phyloP scores from a whole-genome alignment of 2,888 invertebrate genomes.

The Muscina levida region DNA sequence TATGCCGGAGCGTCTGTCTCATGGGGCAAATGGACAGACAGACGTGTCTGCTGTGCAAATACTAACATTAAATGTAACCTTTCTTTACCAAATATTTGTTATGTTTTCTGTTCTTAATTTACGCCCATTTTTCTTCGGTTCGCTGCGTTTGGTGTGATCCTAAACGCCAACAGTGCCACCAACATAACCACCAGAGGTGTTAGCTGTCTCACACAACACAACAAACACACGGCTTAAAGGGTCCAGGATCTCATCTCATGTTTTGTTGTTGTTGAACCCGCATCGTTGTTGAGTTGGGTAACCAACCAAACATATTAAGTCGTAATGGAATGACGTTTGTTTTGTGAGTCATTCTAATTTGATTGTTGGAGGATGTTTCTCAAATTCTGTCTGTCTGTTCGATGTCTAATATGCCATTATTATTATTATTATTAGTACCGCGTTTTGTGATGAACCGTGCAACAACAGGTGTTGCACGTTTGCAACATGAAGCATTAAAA shows the following conservation, averaged over 20 bases:
- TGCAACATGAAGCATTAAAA: slow-evolving; percentile 14
- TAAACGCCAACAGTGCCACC: slow-evolving; percentile 1
- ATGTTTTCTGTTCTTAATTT: slow-evolving; percentile 45
- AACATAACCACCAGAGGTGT: too few relatives aligned
- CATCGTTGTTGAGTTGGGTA: neutral
- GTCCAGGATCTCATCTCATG: slow-evolving; percentile 17
- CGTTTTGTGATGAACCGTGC: slow-evolving; percentile 38
- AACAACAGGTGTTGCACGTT: slow-evolving; percentile 65
- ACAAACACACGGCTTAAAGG: neutral
- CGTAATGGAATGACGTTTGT: slow-evolving; percentile 29
- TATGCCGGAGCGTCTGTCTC: slow-evolving; percentile 8
- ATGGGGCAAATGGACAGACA: too few relatives aligned
- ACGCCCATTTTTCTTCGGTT: slow-evolving; percentile 41
- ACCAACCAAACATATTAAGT: slow-evolving; percentile 35
- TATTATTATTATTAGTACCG: slow-evolving; percentile 50
- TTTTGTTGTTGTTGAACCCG: slow-evolving; percentile 22
- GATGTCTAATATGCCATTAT: slow-evolving; percentile 29
- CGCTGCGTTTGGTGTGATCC: slow-evolving; percentile 14
- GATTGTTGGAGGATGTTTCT: slow-evolving; percentile 10
- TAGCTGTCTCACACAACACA: neutral
- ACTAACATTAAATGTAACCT: slow-evolving; percentile 38
- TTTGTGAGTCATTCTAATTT: slow-evolving; percentile 1
- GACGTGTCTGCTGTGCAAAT: slow-evolving; percentile 9
- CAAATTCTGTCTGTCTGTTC: neutral
- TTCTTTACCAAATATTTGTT: slow-evolving; percentile 49